phyloP scores from a whole-genome alignment of 92 coral and sea anemone species.

The Scolanthus callimorphus region DNA sequence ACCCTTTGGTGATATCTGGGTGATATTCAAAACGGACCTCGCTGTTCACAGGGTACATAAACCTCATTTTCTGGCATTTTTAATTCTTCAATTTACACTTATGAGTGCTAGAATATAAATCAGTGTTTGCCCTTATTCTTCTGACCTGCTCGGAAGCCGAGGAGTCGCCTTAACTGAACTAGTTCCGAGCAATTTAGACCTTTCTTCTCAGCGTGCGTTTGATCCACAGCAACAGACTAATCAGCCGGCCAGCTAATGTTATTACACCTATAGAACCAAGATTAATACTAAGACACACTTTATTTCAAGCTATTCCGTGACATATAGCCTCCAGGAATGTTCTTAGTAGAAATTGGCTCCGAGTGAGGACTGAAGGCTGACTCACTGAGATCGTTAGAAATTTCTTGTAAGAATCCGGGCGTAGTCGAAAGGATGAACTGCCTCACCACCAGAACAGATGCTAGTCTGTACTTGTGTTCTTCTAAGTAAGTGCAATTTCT shows the following conservation, averaged over 20 bases:
- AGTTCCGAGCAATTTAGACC: constrained; percentile 25
- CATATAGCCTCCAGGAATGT: not conserved
- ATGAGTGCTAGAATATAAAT: not conserved
- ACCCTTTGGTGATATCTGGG: too few species aligned
- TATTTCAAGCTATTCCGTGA: not conserved
- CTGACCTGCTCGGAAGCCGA: not conserved
- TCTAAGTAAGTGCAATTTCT: too few species aligned
- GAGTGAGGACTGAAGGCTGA: too few species aligned
- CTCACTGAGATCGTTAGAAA: too few species aligned
- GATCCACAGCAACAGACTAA: constrained; percentile 5
- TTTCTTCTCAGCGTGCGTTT: constrained; percentile 18
- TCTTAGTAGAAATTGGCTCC: not conserved
- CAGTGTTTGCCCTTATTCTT: constrained; percentile 1
- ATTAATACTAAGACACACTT: not conserved
- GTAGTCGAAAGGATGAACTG: too few species aligned
- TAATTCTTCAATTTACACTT: too few species aligned
- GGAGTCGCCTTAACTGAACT: constrained; percentile 11
- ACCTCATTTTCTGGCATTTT: too few species aligned
- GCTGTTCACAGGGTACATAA: too few species aligned
- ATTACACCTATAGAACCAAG: not conserved
- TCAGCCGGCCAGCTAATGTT: not conserved
- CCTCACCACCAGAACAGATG: too few species aligned
- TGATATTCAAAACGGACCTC: too few species aligned
- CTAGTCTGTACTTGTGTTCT: too few species aligned
- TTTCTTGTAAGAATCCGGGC: too few species aligned